Evolutionary conservation across 2,113 vertebrate species (phyloP), one percentile per base, ranked within the genome.

Genomic region (Notothenia coriiceps): DNA sequence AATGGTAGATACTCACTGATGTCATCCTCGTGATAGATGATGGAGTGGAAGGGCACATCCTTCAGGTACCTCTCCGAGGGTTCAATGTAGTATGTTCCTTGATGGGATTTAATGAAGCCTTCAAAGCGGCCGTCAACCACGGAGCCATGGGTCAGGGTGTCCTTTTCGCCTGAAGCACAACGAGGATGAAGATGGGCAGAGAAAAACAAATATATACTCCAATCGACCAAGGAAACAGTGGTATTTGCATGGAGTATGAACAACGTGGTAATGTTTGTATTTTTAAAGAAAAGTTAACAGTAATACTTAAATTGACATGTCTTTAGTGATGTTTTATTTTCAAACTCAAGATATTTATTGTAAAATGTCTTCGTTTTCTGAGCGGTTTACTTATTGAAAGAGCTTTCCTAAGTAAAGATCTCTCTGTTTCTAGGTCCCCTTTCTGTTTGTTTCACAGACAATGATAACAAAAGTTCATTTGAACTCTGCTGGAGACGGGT

Each of bases 1-100:
- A 67, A 55, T 10, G 40, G 35, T 11, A 55, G 14, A 29, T 40
- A 97, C 97, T 97, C 93, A 99, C 98, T 86, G 66, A 99, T 96
- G 91, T 99, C 97, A 86, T 98, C 96, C 92, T 99, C 98, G 44
- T 99, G 98, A 94, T 99, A 99, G 87, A 99, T 99, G 92, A 99
- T 94, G 14, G 98, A 99, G 84, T 99, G 98, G 93, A 96, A 99
- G 5, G 96, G 94, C 5, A 95, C 90, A 18, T 95, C 95, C 92
- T 96, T 94, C 68, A 98, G 94, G 86, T 99, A 99, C 93, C 98
- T 95, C 88, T 99, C 97, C 13, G 96, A 95, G 70, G 98, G 98
- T 83, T 99, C 98, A 79, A 99, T 93, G 66, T 98, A 99, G 92
- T 97, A 99, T 6, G 95, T 97, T 70, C 98, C 98, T 80, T 96